Base-by-base conservation (phyloP, 2,113 vertebrate species). In the Anarrhichthys ocellatus region DNA sequence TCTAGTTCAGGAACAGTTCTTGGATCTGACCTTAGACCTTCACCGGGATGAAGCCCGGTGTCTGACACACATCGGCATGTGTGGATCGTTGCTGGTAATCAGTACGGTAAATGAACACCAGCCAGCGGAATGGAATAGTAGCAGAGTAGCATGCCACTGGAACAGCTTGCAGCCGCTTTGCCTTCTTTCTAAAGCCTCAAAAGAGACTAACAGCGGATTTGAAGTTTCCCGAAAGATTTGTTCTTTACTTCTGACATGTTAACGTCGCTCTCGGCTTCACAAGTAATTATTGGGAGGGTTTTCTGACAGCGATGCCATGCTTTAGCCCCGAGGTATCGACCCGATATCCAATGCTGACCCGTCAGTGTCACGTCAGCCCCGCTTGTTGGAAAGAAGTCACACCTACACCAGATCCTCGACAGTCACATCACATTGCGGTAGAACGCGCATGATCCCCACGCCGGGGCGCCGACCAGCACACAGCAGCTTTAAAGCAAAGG, bases 221-320 rank as follows among this genome's bases (percentile, higher is more conserved):
- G 52, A 73, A 20, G 36, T 54, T 70, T 75, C 34, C 10, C 27
- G 58, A 42, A 62, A 67, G 2, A 24, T 54, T 72, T 38, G 5
- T 52, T 62, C 29, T 66, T 63, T 62, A 14, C 36, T 18, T 14
- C 32, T 58, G 34, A 76, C 67, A 42, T 59, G 64, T 62, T 36
- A 73, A 61, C 0, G 50, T 50, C 34, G n/a, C 66, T 68, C 29
- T 4, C 4, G 36, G 81, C 32, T 42, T 62, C 34, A 10, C 13
- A 17, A 42, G 76, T 10, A 44, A 78, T 63, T 40, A 38, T 34
- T 20, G 14, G 15, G 58, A 46, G 15, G n/a, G 73, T 13, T 72
- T 67, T 54, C 13, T 74, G 78, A 78, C 69, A 75, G 73, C 38
- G 44, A 56, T 5, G 63, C 67, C 52, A 15, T 17, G 56, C 29